A percentile compares a stretch with the other conserved stretches of the same genome.
These are phyloP conservation scores for Brachypodius melanocephalos DNA, from an alignment of 2,113 vertebrate species.

Conservation along the genomic window DNA sequence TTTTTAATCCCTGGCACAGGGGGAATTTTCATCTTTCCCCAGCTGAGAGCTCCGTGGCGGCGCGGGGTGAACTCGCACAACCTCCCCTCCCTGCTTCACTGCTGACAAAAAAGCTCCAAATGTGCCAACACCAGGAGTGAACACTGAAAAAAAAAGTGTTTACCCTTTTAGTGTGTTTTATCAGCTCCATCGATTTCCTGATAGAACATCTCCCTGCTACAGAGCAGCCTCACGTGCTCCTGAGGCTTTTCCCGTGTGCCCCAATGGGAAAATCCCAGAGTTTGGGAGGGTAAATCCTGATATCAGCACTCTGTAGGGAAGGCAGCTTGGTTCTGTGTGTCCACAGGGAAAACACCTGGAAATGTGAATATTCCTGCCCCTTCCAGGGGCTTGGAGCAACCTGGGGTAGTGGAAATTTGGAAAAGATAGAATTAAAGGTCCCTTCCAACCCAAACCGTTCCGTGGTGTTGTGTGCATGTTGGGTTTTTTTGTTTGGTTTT, in stretches of 20 bases:
- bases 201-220: neutral
- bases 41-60: neutral
- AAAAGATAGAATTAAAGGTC: neutral
- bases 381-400: neutral
- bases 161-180: neutral
- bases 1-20: neutral
- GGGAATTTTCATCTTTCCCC: neutral
- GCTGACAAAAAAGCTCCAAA: neutral
- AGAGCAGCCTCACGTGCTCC: neutral
- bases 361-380: neutral
- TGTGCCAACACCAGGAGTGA: neutral
- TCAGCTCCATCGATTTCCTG: neutral
- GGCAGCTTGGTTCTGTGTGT: neutral
- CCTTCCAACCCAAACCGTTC: neutral
- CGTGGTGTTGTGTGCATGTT: rapidly evolving
- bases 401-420: neutral
- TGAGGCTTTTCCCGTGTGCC: neutral
- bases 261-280: neutral
- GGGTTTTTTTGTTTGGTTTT: no score
- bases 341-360: neutral
- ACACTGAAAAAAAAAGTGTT: neutral
- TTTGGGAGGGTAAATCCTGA: no score
- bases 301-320: rapidly evolving
- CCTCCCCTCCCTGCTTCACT: neutral
- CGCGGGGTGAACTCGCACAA: neutral